These are phyloP conservation scores for Ophion slaviceki DNA, from an alignment of 2,888 invertebrate genomes.

Conservation along the genomic window DNA sequence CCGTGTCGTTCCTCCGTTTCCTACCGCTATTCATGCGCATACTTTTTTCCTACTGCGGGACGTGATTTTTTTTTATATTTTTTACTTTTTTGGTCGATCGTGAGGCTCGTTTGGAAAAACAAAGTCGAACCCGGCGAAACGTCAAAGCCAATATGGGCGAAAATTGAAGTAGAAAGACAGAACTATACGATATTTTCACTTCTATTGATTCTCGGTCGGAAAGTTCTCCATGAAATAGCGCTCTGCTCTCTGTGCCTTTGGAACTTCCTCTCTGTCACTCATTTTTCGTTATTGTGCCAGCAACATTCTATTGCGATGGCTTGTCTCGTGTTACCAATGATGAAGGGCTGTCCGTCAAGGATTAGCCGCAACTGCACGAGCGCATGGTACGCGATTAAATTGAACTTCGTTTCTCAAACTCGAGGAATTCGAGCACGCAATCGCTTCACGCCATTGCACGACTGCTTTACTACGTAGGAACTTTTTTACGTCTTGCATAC, in stretches of 20 bases:
- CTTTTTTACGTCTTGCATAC: conserved; percentile 5
- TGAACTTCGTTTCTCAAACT: conserved; percentile 60
- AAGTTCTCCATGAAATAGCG: neutral
- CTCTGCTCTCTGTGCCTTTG: conserved; percentile 3
- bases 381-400: conserved; percentile 65
- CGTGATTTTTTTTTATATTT: neutral
- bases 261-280: conserved; percentile 18
- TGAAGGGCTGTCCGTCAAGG: conserved; percentile 62
- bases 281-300: conserved; percentile 31
- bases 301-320: conserved; percentile 31
- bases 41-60: neutral
- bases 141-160: neutral
- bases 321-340: conserved; percentile 48
- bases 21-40: too few relatives aligned
- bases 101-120: neutral
- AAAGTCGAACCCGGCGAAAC: too few relatives aligned
- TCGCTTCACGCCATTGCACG: conserved; percentile 66
- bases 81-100: neutral
- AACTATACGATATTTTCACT: neutral
- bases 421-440: conserved; percentile 66
- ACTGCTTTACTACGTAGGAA: conserved; percentile 1
- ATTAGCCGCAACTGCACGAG: conserved; percentile 57
- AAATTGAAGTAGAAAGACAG: neutral
- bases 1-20: too few relatives aligned
- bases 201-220: neutral